These are phyloP conservation scores for Coturnix japonica DNA, from an alignment of 2,113 vertebrate species.

Conservation along the genomic window DNA sequence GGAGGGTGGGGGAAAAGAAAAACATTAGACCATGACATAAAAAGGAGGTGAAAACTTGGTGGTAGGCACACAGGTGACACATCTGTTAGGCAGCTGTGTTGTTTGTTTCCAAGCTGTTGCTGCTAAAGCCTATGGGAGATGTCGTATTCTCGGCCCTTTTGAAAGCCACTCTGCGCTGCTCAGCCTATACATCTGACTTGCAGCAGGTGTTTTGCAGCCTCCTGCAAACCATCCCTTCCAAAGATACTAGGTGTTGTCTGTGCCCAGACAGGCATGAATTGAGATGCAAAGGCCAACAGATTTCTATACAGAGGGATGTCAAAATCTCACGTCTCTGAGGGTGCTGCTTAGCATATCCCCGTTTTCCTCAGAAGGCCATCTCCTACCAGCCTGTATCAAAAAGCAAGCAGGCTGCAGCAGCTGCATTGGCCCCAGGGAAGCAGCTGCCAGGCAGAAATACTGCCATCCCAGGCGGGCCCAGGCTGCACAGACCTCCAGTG, in stretches of 20 bases:
- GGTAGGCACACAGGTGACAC: not conserved
- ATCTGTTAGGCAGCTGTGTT: not conserved
- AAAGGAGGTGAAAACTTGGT: not conserved
- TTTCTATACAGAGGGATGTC: not conserved
- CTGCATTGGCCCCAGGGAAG: not conserved
- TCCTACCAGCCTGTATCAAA: not conserved
- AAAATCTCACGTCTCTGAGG: not conserved
- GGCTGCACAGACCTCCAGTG: not conserved
- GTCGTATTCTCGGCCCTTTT: not conserved
- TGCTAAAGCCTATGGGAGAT: not conserved
- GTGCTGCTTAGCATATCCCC: not conserved
- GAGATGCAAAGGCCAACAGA: not conserved
- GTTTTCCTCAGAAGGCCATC: not conserved
- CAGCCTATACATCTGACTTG: not conserved
- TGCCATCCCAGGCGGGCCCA: fast-evolving
- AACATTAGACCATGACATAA: not conserved
- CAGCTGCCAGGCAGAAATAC: not conserved
- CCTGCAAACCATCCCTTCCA: not conserved
- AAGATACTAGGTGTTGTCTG: not conserved
- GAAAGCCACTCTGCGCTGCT: not conserved
- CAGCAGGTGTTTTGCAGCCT: not conserved
- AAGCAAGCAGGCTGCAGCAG: not conserved
- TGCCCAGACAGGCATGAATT: not conserved
- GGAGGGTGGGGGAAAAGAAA: too few relatives aligned
- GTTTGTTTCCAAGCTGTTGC: not conserved